A percentile compares a stretch with the other conserved stretches of the same genome.
Evolutionary conservation across 2,113 vertebrate genomes (phyloP).

Genomic region (Seriola quinqueradiata): DNA sequence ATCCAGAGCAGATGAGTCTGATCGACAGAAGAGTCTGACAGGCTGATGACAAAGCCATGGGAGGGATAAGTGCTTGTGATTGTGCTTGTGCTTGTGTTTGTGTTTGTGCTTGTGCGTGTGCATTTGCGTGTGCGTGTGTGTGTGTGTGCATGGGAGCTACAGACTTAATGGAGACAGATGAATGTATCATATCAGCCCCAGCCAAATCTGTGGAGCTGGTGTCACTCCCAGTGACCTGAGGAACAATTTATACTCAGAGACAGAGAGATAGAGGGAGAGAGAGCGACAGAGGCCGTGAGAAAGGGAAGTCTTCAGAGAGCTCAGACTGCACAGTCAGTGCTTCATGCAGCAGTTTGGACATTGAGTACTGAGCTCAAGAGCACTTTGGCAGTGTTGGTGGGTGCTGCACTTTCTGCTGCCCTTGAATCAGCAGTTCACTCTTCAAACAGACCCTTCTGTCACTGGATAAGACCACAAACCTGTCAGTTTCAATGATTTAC

Average conservation of each 20-base stretch:
- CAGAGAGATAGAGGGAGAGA: constrained; percentile 14
- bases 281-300: not conserved
- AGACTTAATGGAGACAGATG: constrained; percentile 55
- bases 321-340: constrained; percentile 23
- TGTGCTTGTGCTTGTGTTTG: not conserved
- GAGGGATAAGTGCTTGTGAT: not conserved
- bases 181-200: constrained; percentile 47
- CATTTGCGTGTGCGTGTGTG: constrained; percentile 1
- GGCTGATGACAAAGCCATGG: constrained; percentile 17
- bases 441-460: constrained; percentile 33
- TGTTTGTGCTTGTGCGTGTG: not conserved
- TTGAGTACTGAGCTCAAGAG: constrained; percentile 42
- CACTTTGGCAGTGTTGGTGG: constrained; percentile 42
- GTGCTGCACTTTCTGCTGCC: constrained; percentile 23
- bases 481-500: constrained; percentile 36
- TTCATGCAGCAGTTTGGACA: constrained; percentile 11
- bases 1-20: constrained; percentile 20
- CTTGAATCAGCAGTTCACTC: constrained; percentile 27
- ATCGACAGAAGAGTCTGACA: constrained; percentile 36
- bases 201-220: constrained; percentile 37
- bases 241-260: constrained; percentile 37
- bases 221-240: constrained; percentile 32
- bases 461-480: constrained; percentile 34
- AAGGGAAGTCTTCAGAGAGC: not conserved
- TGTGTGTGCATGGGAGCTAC: not conserved